phyloP scores from a whole-genome alignment of 2,797 vertebrate species.

The Todus mexicanus region DNA sequence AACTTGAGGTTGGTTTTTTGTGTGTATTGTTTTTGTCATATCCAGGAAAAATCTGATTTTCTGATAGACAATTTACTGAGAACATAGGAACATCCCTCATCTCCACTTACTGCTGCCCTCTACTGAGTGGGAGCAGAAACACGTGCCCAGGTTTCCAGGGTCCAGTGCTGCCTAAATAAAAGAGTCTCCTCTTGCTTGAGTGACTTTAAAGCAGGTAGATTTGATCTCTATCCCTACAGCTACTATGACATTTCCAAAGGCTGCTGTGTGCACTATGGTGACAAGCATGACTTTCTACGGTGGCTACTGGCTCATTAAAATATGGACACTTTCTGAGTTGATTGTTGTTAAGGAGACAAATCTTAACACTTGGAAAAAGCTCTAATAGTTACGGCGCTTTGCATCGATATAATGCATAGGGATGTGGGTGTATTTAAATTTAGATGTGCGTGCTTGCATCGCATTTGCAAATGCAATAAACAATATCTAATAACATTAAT shows the following conservation, averaged over 20 bases:
- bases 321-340: slow-evolving; percentile 21
- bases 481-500: slow-evolving; percentile 60
- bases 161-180: not conserved
- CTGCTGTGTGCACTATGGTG: not conserved
- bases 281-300: slow-evolving; percentile 34
- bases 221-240: not conserved
- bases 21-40: not conserved
- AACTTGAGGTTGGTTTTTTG: not conserved
- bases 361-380: not conserved
- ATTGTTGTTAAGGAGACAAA: slow-evolving; percentile 56
- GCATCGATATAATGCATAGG: not conserved
- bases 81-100: not conserved
- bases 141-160: not conserved
- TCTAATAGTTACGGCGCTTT: not conserved
- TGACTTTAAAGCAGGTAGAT: slow-evolving; percentile 20
- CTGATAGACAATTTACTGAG: not conserved
- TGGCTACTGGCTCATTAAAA: slow-evolving; percentile 25
- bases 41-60: slow-evolving; percentile 42
- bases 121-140: slow-evolving; percentile 35
- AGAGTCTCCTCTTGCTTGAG: not conserved
- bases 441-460: not conserved
- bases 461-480: slow-evolving; percentile 53
- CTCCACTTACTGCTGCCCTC: slow-evolving; percentile 47
- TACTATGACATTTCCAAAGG: slow-evolving; percentile 43
- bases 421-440: slow-evolving; percentile 42